Evolutionary conservation across 1,140 invertebrate genomes (phyloP).

Genomic region (Apis cerana): DNA sequence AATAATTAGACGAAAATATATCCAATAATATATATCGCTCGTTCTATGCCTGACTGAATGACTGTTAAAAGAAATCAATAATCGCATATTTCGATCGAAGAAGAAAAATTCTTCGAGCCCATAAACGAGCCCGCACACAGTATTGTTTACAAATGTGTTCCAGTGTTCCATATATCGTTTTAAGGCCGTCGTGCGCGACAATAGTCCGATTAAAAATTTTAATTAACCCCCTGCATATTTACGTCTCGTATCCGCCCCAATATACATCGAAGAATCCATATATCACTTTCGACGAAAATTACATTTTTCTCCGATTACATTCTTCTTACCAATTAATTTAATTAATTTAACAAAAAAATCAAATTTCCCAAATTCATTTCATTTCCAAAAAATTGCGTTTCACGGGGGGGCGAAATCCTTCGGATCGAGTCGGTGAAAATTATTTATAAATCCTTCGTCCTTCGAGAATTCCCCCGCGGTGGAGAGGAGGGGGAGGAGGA

Average conservation of each 20-base stretch:
- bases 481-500: background rate
- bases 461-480: conserved; percentile 38
- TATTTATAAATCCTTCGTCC: conserved; percentile 34
- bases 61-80: background rate
- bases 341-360: too few species aligned
- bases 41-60: too few species aligned
- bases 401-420: background rate
- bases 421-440: background rate
- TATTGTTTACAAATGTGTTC: conserved; percentile 51
- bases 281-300: background rate
- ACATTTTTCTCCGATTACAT: too few species aligned
- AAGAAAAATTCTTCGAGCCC: conserved; percentile 1
- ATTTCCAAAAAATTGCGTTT: too few species aligned
- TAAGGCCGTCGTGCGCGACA: conserved; percentile 8
- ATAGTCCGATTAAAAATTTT: conserved; percentile 34
- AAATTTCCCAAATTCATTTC: too few species aligned
- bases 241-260: background rate
- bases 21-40: too few species aligned
- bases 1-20: too few species aligned
- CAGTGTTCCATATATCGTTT: conserved; percentile 42
- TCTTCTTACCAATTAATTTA: too few species aligned
- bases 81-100: background rate
- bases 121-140: background rate
- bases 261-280: background rate
- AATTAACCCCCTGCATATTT: background rate